These are phyloP conservation scores for Harpalus rubripes DNA, from an alignment of 2,888 invertebrate genomes.

Conservation along the genomic window DNA sequence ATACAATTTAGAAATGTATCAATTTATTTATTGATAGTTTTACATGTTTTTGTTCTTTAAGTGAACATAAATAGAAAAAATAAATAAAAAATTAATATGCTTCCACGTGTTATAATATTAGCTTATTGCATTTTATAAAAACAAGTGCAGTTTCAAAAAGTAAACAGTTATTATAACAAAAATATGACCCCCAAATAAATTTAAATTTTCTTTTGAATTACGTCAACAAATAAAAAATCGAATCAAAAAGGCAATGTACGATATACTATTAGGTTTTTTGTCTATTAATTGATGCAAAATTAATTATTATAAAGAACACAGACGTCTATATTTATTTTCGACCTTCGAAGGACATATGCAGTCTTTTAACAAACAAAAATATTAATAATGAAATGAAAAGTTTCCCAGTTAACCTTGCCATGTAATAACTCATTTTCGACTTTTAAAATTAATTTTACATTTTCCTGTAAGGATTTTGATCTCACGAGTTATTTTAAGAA, in stretches of 20 bases:
- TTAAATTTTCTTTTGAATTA: slow-evolving; percentile 41
- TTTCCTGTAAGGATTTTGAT: slow-evolving; percentile 47
- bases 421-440: slow-evolving; percentile 20
- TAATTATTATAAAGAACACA: slow-evolving; percentile 22
- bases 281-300: slow-evolving; percentile 53
- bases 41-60: neutral
- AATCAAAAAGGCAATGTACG: slow-evolving; percentile 22
- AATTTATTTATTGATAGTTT: neutral
- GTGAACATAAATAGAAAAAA: too few relatives aligned
- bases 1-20: neutral
- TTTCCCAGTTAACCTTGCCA: slow-evolving; percentile 23
- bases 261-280: slow-evolving; percentile 33
- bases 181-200: slow-evolving; percentile 51
- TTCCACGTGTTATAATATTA: neutral
- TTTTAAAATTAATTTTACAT: slow-evolving; percentile 18
- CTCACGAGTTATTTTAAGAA: slow-evolving; percentile 37
- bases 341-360: slow-evolving; percentile 52
- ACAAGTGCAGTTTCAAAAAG: neutral
- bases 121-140: neutral
- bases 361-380: slow-evolving; percentile 13
- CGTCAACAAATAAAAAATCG: slow-evolving; percentile 56
- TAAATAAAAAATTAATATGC: neutral
- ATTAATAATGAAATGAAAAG: slow-evolving; percentile 19
- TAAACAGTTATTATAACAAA: slow-evolving; percentile 11
- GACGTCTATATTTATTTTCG: slow-evolving; percentile 51